These are phyloP conservation scores for Halocaridina rubra DNA, from an alignment of 2,888 invertebrate species.

Conservation along the genomic window DNA sequence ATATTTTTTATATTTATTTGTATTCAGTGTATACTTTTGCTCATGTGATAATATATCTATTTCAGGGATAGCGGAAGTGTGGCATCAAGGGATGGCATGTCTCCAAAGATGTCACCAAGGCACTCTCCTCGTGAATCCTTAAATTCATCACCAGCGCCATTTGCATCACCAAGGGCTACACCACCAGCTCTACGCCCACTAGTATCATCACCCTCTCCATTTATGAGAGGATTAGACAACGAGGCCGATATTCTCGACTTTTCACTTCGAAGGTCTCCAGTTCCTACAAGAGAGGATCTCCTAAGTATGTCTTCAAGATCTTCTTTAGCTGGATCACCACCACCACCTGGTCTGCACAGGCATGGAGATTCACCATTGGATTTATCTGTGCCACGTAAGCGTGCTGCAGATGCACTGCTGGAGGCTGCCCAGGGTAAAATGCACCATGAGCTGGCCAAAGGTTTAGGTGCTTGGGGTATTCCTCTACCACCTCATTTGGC, in stretches of 20 bases:
- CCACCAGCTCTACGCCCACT: constrained; percentile 54
- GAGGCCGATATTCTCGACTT: constrained; percentile 63
- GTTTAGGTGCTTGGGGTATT: constrained; percentile 61
- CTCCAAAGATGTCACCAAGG: constrained; percentile 60
- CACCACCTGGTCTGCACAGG: constrained; percentile 41
- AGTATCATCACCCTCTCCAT: constrained; percentile 35
- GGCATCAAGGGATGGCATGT: constrained; percentile 56
- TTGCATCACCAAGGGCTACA: constrained; percentile 53
- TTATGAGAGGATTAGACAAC: constrained; percentile 47
- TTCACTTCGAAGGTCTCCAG: constrained; percentile 55
- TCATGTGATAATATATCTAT: no score
- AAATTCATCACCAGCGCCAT: constrained; percentile 56
- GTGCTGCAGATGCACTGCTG: constrained; percentile 63
- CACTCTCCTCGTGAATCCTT: constrained; percentile 61
- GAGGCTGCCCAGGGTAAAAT: constrained; percentile 62
- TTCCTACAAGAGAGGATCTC: constrained; percentile 48
- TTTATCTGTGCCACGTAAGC: constrained; percentile 63
- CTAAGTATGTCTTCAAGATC: constrained; percentile 50
- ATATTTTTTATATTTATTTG: background rate
- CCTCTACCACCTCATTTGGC: constrained; percentile 63
- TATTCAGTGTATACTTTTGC: no score
- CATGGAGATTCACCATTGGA: constrained; percentile 63
- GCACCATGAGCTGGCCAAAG: constrained; percentile 59
- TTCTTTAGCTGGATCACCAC: constrained; percentile 52
- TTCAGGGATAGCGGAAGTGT: constrained; percentile 62